These are phyloP conservation scores for Luffia ferchaultella DNA, from an alignment of 2,888 invertebrate species.

Conservation along the genomic window DNA sequence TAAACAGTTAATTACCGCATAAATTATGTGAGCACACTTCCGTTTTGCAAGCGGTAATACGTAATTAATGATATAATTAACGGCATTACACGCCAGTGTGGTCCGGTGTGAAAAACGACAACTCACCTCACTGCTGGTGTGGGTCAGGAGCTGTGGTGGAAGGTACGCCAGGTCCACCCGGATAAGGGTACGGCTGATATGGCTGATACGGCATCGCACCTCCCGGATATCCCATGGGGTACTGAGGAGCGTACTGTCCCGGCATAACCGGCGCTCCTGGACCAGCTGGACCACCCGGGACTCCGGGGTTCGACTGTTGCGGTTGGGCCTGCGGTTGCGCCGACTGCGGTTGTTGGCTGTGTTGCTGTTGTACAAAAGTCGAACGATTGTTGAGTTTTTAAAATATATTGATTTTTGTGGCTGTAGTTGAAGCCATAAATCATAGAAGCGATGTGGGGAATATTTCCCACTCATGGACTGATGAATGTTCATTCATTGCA, in stretches of 20 bases:
- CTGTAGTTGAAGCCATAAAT: too few relatives aligned
- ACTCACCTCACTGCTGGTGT: slow-evolving; percentile 31
- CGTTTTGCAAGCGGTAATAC: too few relatives aligned
- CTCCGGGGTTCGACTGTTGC: slow-evolving; percentile 9
- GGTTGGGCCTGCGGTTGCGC: slow-evolving; percentile 18
- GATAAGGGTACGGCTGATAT: slow-evolving; percentile 34
- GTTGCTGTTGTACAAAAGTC: slow-evolving; percentile 15
- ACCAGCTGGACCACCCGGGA: not conserved
- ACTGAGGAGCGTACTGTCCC: slow-evolving; percentile 34
- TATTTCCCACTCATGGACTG: too few relatives aligned
- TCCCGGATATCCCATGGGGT: slow-evolving; percentile 29
- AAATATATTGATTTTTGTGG: too few relatives aligned
- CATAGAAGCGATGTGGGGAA: too few relatives aligned
- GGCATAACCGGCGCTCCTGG: not conserved
- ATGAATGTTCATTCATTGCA: too few relatives aligned
- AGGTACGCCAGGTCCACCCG: slow-evolving; percentile 21
- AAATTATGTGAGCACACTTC: too few relatives aligned
- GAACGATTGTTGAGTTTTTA: slow-evolving; percentile 11
- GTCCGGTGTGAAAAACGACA: too few relatives aligned
- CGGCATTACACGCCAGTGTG: too few relatives aligned
- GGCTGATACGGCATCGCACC: slow-evolving; percentile 29
- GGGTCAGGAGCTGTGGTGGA: slow-evolving; percentile 25
- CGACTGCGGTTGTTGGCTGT: slow-evolving; percentile 13
- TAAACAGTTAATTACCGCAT: too few relatives aligned
- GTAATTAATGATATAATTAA: too few relatives aligned